phyloP scores from a whole-genome alignment of 2,888 invertebrate genomes.

The Agrypnus murinus region DNA sequence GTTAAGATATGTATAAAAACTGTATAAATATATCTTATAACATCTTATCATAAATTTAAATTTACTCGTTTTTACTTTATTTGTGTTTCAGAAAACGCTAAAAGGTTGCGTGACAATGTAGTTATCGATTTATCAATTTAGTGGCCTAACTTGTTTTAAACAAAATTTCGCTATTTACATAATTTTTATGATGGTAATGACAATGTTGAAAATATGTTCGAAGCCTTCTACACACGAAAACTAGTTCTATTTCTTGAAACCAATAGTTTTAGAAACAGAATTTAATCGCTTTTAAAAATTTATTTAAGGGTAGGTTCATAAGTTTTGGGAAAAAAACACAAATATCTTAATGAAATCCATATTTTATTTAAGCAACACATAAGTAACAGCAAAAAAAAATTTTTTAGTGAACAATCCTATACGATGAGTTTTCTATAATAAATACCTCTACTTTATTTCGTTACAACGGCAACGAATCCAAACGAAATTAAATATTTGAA shows the following conservation, averaged over 20 bases:
- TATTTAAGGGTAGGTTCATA: no score
- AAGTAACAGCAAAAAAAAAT: no score
- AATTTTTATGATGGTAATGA: neutral
- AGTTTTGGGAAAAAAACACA: no score
- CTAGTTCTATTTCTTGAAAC: no score
- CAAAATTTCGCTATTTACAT: constrained; percentile 1
- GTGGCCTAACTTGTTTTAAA: constrained; percentile 12
- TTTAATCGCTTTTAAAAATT: no score
- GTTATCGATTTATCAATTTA: constrained; percentile 20
- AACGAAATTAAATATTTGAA: constrained; percentile 34
- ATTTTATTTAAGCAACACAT: no score
- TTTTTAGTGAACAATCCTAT: no score
- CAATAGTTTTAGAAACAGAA: no score
- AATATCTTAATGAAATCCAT: no score
- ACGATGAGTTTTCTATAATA: no score
- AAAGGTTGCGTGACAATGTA: constrained; percentile 17
- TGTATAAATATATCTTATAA: no score
- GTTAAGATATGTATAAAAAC: neutral
- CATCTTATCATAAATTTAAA: constrained; percentile 4
- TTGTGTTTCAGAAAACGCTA: constrained; percentile 4
- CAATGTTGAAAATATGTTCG: constrained; percentile 8
- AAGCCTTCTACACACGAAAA: no score
- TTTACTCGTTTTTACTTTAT: constrained; percentile 17
- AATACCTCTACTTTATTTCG: constrained; percentile 5
- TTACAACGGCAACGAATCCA: neutral